A percentile compares a stretch with the other conserved stretches of the same genome.
These are phyloP conservation scores for Gnatocerus cornutus DNA, from an alignment of 2,888 invertebrate genomes.

Conservation along the genomic window DNA sequence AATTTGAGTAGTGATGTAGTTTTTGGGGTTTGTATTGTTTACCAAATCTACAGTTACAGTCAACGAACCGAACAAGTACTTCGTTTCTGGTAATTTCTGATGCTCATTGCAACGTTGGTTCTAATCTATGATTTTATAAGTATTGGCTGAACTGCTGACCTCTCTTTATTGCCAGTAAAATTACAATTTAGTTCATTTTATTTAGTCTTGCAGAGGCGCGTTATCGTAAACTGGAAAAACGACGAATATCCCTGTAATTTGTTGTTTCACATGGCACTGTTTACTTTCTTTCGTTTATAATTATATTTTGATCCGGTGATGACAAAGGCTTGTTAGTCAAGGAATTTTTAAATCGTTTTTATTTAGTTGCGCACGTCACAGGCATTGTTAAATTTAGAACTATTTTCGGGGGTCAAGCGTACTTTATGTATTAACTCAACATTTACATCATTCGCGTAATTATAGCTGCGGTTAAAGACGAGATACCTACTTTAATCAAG, in stretches of 20 bases:
- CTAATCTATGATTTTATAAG: background rate
- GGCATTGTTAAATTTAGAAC: constrained; percentile 27
- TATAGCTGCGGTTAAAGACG: no score
- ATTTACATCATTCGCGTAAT: background rate
- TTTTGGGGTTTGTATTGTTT: constrained; percentile 22
- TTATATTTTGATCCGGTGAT: constrained; percentile 8
- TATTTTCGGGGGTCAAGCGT: constrained; percentile 27
- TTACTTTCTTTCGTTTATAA: constrained; percentile 1
- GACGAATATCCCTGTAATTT: background rate
- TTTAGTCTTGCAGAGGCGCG: background rate
- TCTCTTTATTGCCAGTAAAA: background rate
- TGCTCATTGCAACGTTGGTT: background rate
- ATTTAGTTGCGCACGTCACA: constrained; percentile 16
- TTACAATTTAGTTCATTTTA: constrained; percentile 10
- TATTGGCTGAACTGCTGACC: constrained; percentile 9
- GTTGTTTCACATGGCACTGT: constrained; percentile 11
- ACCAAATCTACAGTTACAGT: constrained; percentile 29
- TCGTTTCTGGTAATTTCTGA: background rate
- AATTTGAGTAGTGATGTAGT: constrained; percentile 14
- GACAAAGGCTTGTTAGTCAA: constrained; percentile 7
- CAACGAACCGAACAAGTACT: constrained; percentile 7
- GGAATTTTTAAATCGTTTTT: constrained; percentile 13
- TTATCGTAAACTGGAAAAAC: background rate
- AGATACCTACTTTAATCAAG: no score
- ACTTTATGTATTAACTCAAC: background rate